These are phyloP conservation scores for Tetheella fluctuosa DNA, from an alignment of 2,888 invertebrate genomes.

Conservation along the genomic window DNA sequence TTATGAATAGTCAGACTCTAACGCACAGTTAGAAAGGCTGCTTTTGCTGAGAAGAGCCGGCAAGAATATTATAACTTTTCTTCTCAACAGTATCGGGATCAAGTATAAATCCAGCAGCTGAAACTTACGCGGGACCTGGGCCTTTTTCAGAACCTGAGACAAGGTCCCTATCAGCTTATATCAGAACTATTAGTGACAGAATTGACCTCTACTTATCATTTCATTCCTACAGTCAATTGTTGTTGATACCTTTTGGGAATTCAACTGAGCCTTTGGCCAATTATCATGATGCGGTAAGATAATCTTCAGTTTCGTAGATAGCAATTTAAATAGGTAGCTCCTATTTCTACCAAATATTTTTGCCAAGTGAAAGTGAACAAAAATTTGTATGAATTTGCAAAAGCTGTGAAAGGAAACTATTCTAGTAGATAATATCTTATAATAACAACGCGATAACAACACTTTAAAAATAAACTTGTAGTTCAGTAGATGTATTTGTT, in stretches of 20 bases:
- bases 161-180: conserved; percentile 50
- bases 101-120: conserved; percentile 64
- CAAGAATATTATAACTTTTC: too few relatives aligned
- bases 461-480: too few relatives aligned
- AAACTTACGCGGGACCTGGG: conserved; percentile 77
- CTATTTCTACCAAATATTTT: too few relatives aligned
- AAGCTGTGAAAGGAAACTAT: background rate
- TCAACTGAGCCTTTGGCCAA: conserved; percentile 52
- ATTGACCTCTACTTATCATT: conserved; percentile 79
- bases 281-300: conserved; percentile 57
- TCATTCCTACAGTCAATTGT: conserved; percentile 89
- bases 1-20: too few relatives aligned
- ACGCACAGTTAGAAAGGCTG: too few relatives aligned
- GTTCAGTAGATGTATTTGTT: too few relatives aligned
- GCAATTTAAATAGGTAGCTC: too few relatives aligned
- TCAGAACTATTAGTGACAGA: conserved; percentile 43
- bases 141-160: conserved; percentile 85
- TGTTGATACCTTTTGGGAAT: conserved; percentile 85
- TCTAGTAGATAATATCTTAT: too few relatives aligned
- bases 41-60: too few relatives aligned
- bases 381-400: background rate
- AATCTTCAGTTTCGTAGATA: background rate
- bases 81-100: conserved; percentile 59
- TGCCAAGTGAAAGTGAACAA: background rate
- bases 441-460: too few relatives aligned